A percentile compares a stretch with the other conserved stretches of the same genome.
Conservation (phyloP, 1,140 invertebrate species). For the Trichoplusia ni region DNA sequence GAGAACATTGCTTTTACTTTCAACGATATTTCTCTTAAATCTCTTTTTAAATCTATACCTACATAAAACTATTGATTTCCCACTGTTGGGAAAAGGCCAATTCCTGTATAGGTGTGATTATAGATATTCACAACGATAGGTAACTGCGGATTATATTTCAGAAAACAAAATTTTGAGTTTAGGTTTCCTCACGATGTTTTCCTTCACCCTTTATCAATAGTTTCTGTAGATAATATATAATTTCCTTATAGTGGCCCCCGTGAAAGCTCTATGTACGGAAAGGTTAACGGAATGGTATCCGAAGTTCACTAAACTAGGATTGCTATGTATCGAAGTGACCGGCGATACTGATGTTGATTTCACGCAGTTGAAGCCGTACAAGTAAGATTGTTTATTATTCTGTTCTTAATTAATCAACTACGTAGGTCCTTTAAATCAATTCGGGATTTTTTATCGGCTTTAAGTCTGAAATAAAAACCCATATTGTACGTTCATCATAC, state of each 20-base stretch:
- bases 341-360: slow-evolving; percentile 88
- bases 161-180: too few species aligned
- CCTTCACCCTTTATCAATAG: too few species aligned
- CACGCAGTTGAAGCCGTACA: slow-evolving; percentile 71
- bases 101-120: not conserved
- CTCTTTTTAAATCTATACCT: too few species aligned
- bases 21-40: too few species aligned
- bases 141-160: too few species aligned
- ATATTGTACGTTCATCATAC: not conserved
- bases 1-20: too few species aligned
- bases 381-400: too few species aligned
- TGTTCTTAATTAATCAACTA: too few species aligned
- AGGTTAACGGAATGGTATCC: slow-evolving; percentile 86
- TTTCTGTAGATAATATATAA: slow-evolving; percentile 4
- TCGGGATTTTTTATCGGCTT: slow-evolving; percentile 3
- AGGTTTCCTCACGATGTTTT: too few species aligned
- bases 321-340: slow-evolving; percentile 87
- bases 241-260: slow-evolving; percentile 86
- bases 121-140: too few species aligned
- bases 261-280: slow-evolving; percentile 90
- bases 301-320: slow-evolving; percentile 85
- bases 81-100: not conserved
- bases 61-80: too few species aligned
- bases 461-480: not conserved
- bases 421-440: too few species aligned